Percentiles rank a stretch among this genome's conserved stretches.
Evolutionary conservation across 2,888 invertebrate species (phyloP).

Genomic region (Sesia apiformis): DNA sequence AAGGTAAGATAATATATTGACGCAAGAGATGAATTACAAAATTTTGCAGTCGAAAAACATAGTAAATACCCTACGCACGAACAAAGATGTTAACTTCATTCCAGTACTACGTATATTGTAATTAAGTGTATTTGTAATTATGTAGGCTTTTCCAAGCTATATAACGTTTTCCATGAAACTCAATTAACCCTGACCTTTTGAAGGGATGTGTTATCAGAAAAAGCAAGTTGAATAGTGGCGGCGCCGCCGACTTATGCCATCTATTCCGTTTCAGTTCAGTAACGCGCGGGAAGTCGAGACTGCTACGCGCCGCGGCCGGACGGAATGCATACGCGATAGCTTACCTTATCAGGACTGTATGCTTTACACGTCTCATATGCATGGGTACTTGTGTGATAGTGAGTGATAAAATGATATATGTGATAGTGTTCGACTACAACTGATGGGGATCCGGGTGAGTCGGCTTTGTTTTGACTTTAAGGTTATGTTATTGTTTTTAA

Average conservation of each 20-base stretch:
- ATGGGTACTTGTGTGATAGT: background rate
- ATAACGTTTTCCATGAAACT: background rate
- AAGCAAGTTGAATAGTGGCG: constrained; percentile 16
- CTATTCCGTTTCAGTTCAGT: constrained; percentile 15
- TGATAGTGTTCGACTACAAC: constrained; percentile 1
- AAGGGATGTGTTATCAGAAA: constrained; percentile 6
- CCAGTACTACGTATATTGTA: too few relatives aligned
- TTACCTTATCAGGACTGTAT: too few relatives aligned
- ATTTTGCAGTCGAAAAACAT: too few relatives aligned
- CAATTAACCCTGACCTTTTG: constrained; percentile 5
- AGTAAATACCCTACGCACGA: too few relatives aligned
- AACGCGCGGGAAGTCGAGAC: constrained; percentile 21
- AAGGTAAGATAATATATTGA: too few relatives aligned
- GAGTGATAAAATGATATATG: constrained; percentile 1
- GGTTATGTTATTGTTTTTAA: constrained; percentile 2
- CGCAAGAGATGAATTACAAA: too few relatives aligned
- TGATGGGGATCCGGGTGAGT: background rate
- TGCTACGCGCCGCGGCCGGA: constrained; percentile 16
- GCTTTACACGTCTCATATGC: too few relatives aligned
- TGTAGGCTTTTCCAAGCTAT: too few relatives aligned
- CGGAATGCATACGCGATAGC: background rate
- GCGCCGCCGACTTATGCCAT: constrained; percentile 9
- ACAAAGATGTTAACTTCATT: too few relatives aligned
- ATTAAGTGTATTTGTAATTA: too few relatives aligned
- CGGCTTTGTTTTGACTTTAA: background rate